Evolutionary conservation across 2,797 vertebrate species (phyloP).

Genomic region (Peromyscus attwateri): DNA sequence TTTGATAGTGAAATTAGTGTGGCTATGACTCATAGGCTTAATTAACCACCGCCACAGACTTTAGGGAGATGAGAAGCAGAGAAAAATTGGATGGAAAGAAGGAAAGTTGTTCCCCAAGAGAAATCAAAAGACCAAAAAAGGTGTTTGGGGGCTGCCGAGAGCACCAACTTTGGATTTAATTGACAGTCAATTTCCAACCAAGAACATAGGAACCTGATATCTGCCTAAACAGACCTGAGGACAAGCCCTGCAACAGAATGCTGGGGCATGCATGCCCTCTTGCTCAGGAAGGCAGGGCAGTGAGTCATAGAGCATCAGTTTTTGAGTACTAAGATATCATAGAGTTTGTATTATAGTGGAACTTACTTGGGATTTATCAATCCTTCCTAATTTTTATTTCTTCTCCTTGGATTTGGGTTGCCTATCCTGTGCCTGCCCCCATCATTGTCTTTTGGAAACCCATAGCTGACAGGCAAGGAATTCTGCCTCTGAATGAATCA

Average conservation of each 20-base stretch:
- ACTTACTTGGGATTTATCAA: not conserved
- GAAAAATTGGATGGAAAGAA: not conserved
- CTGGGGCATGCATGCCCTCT: too few relatives aligned
- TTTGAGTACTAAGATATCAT: not conserved
- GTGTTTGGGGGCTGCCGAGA: not conserved
- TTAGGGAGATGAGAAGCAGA: not conserved
- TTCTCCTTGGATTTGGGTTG: not conserved
- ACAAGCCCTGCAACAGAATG: not conserved
- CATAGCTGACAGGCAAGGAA: not conserved
- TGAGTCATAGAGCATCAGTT: not conserved
- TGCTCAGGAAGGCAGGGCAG: not conserved
- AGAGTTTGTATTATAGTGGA: not conserved
- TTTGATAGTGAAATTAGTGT: not conserved
- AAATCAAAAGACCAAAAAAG: too few relatives aligned
- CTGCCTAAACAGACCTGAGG: not conserved
- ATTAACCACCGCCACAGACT: not conserved
- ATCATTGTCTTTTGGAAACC: not conserved
- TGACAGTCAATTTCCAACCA: not conserved
- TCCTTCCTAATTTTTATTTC: not conserved
- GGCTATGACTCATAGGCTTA: too few relatives aligned
- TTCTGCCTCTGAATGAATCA: not conserved
- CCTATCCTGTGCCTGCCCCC: not conserved
- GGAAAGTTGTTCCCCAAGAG: not conserved
- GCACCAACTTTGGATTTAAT: not conserved
- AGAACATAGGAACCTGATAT: too few relatives aligned